Conservation (phyloP, 1,140 invertebrate genomes). For the Pararge aegeria region DNA sequence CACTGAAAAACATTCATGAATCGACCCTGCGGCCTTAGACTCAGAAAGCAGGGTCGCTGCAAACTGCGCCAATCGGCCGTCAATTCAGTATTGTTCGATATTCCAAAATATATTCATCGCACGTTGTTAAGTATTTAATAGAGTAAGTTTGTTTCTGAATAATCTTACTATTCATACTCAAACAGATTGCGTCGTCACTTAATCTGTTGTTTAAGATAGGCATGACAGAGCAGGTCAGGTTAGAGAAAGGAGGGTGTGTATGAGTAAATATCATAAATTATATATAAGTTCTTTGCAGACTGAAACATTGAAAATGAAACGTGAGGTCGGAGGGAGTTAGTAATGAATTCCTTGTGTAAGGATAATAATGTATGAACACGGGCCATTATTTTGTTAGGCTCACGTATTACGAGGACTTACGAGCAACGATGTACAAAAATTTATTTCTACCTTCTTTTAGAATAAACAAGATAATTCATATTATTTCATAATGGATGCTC, state of each 20-base stretch:
- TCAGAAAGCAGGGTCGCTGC: too few relatives aligned
- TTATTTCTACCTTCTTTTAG: background rate
- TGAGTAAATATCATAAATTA: slow-evolving; percentile 25
- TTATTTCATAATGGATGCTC: too few relatives aligned
- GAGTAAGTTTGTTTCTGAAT: too few relatives aligned
- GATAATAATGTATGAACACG: background rate
- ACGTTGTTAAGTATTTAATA: too few relatives aligned
- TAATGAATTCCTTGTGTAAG: slow-evolving; percentile 17
- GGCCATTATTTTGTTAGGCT: background rate
- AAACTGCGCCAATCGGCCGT: too few relatives aligned
- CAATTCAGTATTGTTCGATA: too few relatives aligned
- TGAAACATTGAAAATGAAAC: slow-evolving; percentile 27
- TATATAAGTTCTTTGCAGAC: slow-evolving; percentile 13
- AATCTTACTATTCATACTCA: background rate
- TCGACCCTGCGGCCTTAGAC: too few relatives aligned
- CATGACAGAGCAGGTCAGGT: slow-evolving; percentile 29
- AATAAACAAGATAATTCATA: background rate
- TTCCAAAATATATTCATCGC: too few relatives aligned
- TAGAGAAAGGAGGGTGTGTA: slow-evolving; percentile 26
- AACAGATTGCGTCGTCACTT: slow-evolving; percentile 22
- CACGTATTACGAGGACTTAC: background rate
- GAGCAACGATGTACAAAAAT: background rate
- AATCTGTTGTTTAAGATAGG: slow-evolving; percentile 40
- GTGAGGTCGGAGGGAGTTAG: background rate
- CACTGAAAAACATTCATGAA: too few relatives aligned